These are phyloP conservation scores for Euthynnus affinis DNA, from an alignment of 2,797 vertebrate species.

Conservation along the genomic window DNA sequence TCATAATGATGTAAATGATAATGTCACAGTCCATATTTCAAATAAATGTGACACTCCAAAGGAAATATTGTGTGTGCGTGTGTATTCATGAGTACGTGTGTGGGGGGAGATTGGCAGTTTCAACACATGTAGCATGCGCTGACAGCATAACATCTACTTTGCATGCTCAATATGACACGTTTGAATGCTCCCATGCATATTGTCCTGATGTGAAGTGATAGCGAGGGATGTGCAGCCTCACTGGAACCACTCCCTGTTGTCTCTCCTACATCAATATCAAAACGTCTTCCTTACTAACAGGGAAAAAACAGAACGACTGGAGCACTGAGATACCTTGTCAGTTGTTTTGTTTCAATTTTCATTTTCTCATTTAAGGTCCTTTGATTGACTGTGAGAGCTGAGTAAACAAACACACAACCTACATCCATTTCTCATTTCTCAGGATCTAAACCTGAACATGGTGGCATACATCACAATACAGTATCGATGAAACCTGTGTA, in stretches of 20 bases:
- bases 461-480: constrained; percentile 25
- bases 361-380: constrained; percentile 52
- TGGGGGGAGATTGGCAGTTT: constrained; percentile 72
- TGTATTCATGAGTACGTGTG: constrained; percentile 52
- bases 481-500: constrained; percentile 28
- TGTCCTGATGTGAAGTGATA: constrained; percentile 77
- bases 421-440: constrained; percentile 22
- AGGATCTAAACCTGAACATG: constrained; percentile 50
- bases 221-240: constrained; percentile 60
- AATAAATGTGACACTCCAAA: constrained; percentile 64
- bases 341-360: constrained; percentile 40
- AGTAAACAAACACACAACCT: constrained; percentile 34
- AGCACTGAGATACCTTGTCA: constrained; percentile 28
- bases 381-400: constrained; percentile 36
- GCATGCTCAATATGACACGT: constrained; percentile 80
- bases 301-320: constrained; percentile 25
- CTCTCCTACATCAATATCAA: constrained; percentile 60
- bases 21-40: constrained; percentile 65
- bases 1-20: constrained; percentile 70
- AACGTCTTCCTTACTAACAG: constrained; percentile 50
- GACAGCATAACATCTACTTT: constrained; percentile 83
- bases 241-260: constrained; percentile 68
- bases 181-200: constrained; percentile 74
- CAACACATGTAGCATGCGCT: constrained; percentile 73
- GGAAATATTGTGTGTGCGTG: constrained; percentile 50